phyloP scores from a whole-genome alignment of 2,888 invertebrate species.

The Microchrysa polita region DNA sequence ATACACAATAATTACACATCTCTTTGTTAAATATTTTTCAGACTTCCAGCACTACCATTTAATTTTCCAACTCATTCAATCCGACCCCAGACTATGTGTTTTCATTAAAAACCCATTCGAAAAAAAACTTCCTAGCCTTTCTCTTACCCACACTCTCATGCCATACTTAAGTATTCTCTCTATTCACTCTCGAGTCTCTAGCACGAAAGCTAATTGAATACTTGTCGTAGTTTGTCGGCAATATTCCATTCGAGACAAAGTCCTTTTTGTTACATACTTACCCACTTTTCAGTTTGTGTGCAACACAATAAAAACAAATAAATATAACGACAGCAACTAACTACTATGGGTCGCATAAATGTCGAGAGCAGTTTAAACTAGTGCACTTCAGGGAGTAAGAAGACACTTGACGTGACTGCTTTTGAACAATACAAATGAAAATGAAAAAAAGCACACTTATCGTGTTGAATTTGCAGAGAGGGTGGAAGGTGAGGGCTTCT shows the following conservation, averaged over 20 bases:
- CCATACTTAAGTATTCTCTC: conserved; percentile 13
- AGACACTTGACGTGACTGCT: conserved; percentile 7
- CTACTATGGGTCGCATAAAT: conserved; percentile 34
- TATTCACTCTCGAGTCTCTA: neutral
- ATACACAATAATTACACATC: too few species aligned
- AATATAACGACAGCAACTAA: conserved; percentile 25
- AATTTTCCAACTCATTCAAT: conserved; percentile 13
- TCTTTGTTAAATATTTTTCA: too few species aligned
- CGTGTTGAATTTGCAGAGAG: neutral
- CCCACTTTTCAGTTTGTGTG: neutral
- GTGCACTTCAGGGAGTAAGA: conserved; percentile 19
- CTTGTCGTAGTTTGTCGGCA: too few species aligned
- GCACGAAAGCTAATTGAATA: neutral
- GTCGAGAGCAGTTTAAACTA: conserved; percentile 27
- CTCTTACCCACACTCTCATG: conserved; percentile 17
- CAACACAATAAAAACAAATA: conserved; percentile 21
- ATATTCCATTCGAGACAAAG: too few species aligned
- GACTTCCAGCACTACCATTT: neutral
- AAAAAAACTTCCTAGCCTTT: neutral
- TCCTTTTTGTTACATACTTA: too few species aligned
- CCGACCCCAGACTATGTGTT: neutral
- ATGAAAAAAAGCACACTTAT: neutral
- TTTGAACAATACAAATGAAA: neutral
- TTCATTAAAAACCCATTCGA: conserved; percentile 23
- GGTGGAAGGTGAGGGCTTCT: too few species aligned